These are phyloP conservation scores for Sphaerophoria rueppellii DNA, from an alignment of 2,888 invertebrate species.

Conservation along the genomic window DNA sequence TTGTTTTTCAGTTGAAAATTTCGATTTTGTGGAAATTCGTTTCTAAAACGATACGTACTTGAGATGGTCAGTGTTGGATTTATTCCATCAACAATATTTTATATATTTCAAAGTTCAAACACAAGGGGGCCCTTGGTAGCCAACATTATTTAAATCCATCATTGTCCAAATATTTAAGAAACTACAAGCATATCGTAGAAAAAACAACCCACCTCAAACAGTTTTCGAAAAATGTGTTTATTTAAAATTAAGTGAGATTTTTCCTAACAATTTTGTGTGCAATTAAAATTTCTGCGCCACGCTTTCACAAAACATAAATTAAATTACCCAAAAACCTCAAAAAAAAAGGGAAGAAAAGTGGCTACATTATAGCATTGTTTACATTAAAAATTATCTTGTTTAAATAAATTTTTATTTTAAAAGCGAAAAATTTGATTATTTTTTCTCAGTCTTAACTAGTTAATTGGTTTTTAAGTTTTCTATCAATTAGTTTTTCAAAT, in stretches of 20 bases:
- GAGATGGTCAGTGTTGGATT: no score
- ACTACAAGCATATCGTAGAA: background rate
- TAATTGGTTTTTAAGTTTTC: constrained; percentile 35
- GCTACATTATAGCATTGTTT: constrained; percentile 43
- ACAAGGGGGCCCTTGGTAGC: no score
- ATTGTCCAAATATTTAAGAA: background rate
- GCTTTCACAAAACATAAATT: constrained; percentile 68
- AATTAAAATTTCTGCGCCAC: constrained; percentile 73
- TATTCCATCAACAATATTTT: no score
- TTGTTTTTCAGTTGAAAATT: constrained; percentile 27
- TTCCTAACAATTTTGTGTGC: constrained; percentile 65
- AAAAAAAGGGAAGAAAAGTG: constrained; percentile 8
- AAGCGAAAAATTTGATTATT: background rate
- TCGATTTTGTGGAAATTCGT: constrained; percentile 48
- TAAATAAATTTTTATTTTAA: constrained; percentile 40
- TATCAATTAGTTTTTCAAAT: constrained; percentile 26
- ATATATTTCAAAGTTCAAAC: no score
- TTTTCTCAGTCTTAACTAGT: background rate
- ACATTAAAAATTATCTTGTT: constrained; percentile 51
- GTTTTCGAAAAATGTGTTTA: constrained; percentile 57
- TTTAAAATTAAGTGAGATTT: constrained; percentile 59
- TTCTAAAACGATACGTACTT: no score
- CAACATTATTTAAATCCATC: no score
- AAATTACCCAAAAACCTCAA: constrained; percentile 37
- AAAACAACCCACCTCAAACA: constrained; percentile 22